Percentiles rank a stretch among this genome's conserved stretches.
These are phyloP conservation scores for Phocoena phocoena DNA, from an alignment of 2,113 vertebrate genomes.

Conservation along the genomic window DNA sequence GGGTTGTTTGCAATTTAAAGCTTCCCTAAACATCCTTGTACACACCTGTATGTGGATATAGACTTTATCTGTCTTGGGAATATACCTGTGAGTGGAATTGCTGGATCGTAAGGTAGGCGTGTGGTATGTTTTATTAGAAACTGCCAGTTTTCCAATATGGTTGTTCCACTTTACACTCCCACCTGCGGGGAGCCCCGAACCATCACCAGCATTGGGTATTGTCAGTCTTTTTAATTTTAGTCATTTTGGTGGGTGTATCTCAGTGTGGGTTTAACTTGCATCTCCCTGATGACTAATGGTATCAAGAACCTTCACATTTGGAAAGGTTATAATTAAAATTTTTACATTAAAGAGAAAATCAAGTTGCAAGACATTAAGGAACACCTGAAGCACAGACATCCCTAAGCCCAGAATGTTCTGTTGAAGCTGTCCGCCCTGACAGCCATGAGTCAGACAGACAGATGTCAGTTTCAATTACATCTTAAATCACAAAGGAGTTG, in stretches of 20 bases:
- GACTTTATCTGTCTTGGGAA: background rate
- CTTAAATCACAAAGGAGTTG: background rate
- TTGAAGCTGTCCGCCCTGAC: rapidly evolving
- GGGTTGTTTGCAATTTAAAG: background rate
- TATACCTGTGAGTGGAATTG: background rate
- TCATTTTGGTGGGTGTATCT: conserved; percentile 4
- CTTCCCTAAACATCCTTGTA: background rate
- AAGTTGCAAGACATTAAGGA: background rate
- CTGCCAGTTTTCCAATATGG: background rate
- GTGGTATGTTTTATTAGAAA: background rate
- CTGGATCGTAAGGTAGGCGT: background rate
- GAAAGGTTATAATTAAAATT: conserved; percentile 64
- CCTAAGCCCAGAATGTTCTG: background rate
- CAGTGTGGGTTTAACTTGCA: conserved; percentile 48
- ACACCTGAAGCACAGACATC: background rate
- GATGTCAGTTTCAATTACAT: conserved; percentile 1
- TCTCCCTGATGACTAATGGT: conserved; percentile 55
- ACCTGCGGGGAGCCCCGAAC: background rate
- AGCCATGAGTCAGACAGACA: background rate
- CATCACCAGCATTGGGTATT: background rate
- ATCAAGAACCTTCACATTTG: conserved; percentile 45
- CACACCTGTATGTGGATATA: background rate
- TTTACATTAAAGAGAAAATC: conserved; percentile 14
- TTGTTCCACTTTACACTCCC: background rate
- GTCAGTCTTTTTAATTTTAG: conserved; percentile 68